phyloP scores from a whole-genome alignment of 2,113 vertebrate species.

The Crotalus helleri region DNA sequence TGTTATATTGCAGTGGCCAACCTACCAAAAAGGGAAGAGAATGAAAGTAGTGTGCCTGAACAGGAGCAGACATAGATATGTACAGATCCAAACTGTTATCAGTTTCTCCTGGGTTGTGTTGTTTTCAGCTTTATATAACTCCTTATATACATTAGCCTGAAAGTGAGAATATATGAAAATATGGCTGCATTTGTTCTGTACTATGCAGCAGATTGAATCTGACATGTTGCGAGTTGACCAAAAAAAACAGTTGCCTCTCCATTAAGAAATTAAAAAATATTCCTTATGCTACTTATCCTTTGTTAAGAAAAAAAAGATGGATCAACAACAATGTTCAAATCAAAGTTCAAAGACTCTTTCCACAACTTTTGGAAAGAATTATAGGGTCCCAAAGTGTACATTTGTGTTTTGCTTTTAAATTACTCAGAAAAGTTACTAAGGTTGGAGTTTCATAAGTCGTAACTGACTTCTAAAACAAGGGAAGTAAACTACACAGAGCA shows the following conservation, averaged over 20 bases:
- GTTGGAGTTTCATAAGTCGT: background rate
- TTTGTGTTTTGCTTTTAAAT: background rate
- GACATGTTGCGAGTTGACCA: background rate
- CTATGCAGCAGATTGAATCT: background rate
- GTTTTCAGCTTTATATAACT: background rate
- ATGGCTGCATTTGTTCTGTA: background rate
- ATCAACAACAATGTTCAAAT: background rate
- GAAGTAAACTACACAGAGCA: background rate
- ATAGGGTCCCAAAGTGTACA: background rate
- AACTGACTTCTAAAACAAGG: background rate
- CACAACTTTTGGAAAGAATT: background rate
- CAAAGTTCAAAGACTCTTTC: background rate
- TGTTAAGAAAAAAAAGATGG: background rate
- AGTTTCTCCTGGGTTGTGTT: background rate
- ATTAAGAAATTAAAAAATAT: background rate
- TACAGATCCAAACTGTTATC: background rate
- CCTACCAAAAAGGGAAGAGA: background rate
- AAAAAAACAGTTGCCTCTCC: background rate
- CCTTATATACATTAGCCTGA: background rate
- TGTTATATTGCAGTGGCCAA: background rate
- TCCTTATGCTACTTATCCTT: background rate
- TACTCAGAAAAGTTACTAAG: background rate
- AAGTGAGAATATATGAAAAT: background rate
- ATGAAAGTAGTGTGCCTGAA: background rate
- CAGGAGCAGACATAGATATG: background rate